These are phyloP conservation scores for Cephus cinctus DNA, from an alignment of 1,140 invertebrate genomes.

Conservation along the genomic window DNA sequence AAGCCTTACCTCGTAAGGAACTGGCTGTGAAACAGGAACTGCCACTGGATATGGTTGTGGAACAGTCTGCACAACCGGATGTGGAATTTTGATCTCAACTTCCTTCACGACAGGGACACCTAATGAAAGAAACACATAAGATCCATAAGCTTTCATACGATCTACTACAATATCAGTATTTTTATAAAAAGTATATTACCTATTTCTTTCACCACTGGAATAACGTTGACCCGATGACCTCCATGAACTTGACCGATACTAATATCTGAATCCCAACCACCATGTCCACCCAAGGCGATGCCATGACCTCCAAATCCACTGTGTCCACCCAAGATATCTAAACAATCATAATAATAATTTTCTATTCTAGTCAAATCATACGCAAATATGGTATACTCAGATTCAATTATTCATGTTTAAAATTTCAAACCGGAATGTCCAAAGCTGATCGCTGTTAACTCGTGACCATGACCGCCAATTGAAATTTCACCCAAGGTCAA, in stretches of 20 bases:
- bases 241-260: slow-evolving; percentile 16
- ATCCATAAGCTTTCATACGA: neutral
- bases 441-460: slow-evolving; percentile 10
- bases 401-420: no score
- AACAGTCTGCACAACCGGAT: slow-evolving; percentile 60
- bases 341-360: no score
- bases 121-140: slow-evolving; percentile 10
- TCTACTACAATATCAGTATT: neutral
- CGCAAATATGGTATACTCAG: no score
- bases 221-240: slow-evolving; percentile 35
- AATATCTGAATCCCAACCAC: slow-evolving; percentile 12
- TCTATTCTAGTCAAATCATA: no score
- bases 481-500: slow-evolving; percentile 37
- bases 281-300: slow-evolving; percentile 2
- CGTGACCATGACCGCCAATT: slow-evolving; percentile 15
- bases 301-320: neutral
- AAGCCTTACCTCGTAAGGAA: slow-evolving; percentile 33
- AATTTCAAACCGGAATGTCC: slow-evolving; percentile 9
- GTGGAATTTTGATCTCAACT: slow-evolving; percentile 64
- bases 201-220: slow-evolving; percentile 67
- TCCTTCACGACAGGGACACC: slow-evolving; percentile 62
- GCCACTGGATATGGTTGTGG: slow-evolving; percentile 57
- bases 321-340: neutral
- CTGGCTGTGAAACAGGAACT: slow-evolving; percentile 30
- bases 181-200: slow-evolving; percentile 34